Evolutionary conservation across 1,140 invertebrate genomes (phyloP), one percentile per base, ranked within the genome.

Genomic region (Drosophila asahinai): DNA sequence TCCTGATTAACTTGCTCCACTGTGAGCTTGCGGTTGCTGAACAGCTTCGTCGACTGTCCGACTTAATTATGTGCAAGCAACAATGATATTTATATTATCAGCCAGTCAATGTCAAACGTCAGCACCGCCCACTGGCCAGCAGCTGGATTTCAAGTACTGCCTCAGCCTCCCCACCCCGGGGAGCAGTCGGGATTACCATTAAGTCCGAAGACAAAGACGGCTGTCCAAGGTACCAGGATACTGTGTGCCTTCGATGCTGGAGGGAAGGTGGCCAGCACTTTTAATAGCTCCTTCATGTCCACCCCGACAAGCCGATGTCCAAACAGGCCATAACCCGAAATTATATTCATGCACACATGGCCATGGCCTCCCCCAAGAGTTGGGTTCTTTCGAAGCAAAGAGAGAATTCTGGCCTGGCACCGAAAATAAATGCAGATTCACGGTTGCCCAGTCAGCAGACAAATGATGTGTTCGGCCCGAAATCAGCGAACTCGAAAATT

Each of bases 71-170:
- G 86, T 89, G 84, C 84, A 89, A 89, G 84, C 81, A 90, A 77
- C 86, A 89, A 81, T 90, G 81, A 90, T 90, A 86, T 90, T 90
- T 90, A 84, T 89, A 90, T 90, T 87, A 87, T 87, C 84, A 81
- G 64, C 47, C 80, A 73, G 76, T 67, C 82, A 79, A 86, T 84
- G 79, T 84, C 74, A 60, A 70, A 68, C 62, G 60, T 47, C 79
- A 82, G 67, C 64, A 72, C 64, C 65, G 22, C 60, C 61, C 67
- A 61, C 22, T 63, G 51, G 33, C 48, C 77, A 45, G n/a, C 68
- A 42, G 36, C 27, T 43, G 55, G 58, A 43, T 25, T 57, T 57
- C 54, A 40, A 57, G 54, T 57, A 57, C 52, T 25, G 22, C 22
- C 61, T n/a, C 27, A 19, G 25, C 6, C 36, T 3, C n/a, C 48